Evolutionary conservation across 2,797 vertebrate species (phyloP), one percentile per base, ranked within the genome.

Genomic region (Phataginus tricuspis): DNA sequence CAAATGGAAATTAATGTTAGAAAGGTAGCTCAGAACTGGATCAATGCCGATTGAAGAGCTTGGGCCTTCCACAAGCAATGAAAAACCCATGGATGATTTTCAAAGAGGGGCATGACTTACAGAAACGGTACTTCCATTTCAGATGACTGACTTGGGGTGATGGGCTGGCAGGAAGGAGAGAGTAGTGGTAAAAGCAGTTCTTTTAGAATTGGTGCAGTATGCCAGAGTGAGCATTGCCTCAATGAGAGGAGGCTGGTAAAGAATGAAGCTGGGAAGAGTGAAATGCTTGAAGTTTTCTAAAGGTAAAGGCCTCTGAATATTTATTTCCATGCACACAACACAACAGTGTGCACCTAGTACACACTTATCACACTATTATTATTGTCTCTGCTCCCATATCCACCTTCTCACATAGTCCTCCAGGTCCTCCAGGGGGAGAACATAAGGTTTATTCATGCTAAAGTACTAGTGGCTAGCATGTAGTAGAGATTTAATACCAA

Each of bases 291-390:
- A 77, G 18, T 71, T 86, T 93, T 86, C 57, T 88, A 51, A 77
- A 90, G 84, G 45, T 31, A 87, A 94, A 93, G 57, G 45, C n/a
- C 42, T 72, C 85, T 93, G 55, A 85, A 19, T 78, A 63, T 91
- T 87, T 87, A 64, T 93, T 91, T 96, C 83, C 69, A n/a, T 87
- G 77, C 53, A 61, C 16, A 69, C 23, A 53, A 45, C 49, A 69
- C 68, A 39, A 2, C 57, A 53, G 68, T 78, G 84, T 21, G 31
- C 45, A 71, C 39, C 66, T 59, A 13, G 51, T 45, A 83, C 42
- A 77, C 42, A 66, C 63, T 87, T 96, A 42, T 4, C 72, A 86
- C 63, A 53, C 23, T 77, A 29, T 59, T 78, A 34, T 74, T 86
- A 86, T 69, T 83, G 83, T 69, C n/a, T 94, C 51, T 95, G 68